Evolutionary conservation across 2,113 vertebrate species (phyloP).

Genomic region (Microtus richardsoni): DNA sequence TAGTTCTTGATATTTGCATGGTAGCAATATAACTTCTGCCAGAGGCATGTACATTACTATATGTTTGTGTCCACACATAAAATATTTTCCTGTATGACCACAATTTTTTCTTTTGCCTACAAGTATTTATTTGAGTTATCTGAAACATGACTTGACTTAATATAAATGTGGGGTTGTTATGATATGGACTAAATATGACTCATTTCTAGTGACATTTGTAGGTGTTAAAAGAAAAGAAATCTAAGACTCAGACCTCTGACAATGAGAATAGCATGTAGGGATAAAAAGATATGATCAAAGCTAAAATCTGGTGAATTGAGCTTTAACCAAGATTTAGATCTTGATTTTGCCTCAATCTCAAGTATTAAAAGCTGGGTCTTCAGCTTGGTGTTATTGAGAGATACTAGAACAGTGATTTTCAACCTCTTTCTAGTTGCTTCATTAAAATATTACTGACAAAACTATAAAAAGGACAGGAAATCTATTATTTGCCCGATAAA

Average conservation of each 20-base stretch:
- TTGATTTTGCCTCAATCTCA: neutral
- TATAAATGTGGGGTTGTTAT: neutral
- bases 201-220: neutral
- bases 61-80: neutral
- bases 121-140: neutral
- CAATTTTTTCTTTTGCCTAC: neutral
- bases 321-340: neutral
- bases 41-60: neutral
- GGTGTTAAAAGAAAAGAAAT: neutral
- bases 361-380: neutral
- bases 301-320: neutral
- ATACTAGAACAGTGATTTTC: neutral
- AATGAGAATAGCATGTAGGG: neutral
- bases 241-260: neutral
- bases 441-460: neutral
- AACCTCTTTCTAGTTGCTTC: neutral
- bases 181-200: neutral
- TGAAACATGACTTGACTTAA: neutral
- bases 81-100: neutral
- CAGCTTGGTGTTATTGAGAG: neutral
- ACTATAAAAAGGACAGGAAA: neutral
- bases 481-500: neutral
- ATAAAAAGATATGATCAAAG: accelerated
- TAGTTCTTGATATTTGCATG: neutral
- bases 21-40: neutral